Percentiles rank a stretch among this genome's conserved stretches.
phyloP scores from a whole-genome alignment of 1,140 invertebrate genomes.

The Panagrolaimus sp. region DNA sequence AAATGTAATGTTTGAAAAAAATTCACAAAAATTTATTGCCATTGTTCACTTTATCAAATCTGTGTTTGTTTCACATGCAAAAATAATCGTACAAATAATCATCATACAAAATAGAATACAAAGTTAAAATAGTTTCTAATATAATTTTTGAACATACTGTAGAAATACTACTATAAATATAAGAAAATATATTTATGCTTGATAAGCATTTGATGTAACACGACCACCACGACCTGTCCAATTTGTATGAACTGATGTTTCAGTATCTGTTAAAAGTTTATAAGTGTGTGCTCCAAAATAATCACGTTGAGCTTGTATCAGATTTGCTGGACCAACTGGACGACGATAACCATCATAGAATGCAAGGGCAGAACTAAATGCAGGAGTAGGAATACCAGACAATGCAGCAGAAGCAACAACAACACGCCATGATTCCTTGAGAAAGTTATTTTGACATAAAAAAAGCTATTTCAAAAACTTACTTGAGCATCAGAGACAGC shows the following conservation, averaged over 20 bases:
- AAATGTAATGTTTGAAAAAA: too few species aligned
- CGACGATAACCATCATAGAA: conserved; percentile 94
- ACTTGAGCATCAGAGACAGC: conserved; percentile 67
- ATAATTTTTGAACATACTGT: conserved; percentile 9
- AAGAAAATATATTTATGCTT: conserved; percentile 65
- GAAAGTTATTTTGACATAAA: conserved; percentile 41
- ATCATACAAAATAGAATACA: background rate
- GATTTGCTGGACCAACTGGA: conserved; percentile 76
- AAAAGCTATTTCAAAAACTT: background rate
- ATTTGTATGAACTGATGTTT: conserved; percentile 88
- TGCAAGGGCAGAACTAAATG: conserved; percentile 81
- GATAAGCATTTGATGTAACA: conserved; percentile 88
- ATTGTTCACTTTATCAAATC: conserved; percentile 19
- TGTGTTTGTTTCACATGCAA: background rate
- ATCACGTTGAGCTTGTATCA: conserved; percentile 91
- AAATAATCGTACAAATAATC: background rate
- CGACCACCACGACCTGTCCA: conserved; percentile 70
- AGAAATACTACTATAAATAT: too few species aligned
- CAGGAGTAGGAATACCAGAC: conserved; percentile 82
- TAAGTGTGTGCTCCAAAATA: conserved; percentile 99
- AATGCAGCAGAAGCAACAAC: conserved; percentile 64
- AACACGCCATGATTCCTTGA: conserved; percentile 62
- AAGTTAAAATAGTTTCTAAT: background rate
- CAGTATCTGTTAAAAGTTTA: conserved; percentile 77
- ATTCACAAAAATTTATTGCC: too few species aligned